Evolutionary conservation across 2,797 vertebrate genomes (phyloP), one percentile per base, ranked within the genome.

Genomic region (Percopsis omiscomaycus): DNA sequence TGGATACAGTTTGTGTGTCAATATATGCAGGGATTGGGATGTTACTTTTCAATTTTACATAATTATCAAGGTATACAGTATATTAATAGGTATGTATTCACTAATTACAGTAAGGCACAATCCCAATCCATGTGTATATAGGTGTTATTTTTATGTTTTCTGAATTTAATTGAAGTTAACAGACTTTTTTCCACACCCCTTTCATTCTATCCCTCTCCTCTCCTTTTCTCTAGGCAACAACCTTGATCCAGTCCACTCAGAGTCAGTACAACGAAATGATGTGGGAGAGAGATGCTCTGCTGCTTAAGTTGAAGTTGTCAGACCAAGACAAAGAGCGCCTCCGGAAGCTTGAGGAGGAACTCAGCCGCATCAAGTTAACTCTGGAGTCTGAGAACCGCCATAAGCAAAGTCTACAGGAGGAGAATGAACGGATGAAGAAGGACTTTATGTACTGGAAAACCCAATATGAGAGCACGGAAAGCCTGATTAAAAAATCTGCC

Each of bases 381-480:
- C 80, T 96, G 2, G 95, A 98, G 45, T 87, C 94, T 0, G 96
- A 98, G 68, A 64, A 86, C 45, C 88, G 90, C 53, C 81, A 90
- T 74, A 98, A 95, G 77, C 91, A 94, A 47, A 91, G 89, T 15
- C 75, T 97, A 3, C 92, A 95, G 82, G 93, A 94, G 13, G 97
- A 99, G 81, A 95, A 93, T 2, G 94, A 96, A 4, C 93, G 92
- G 77, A 86, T 94, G 67, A 91, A 93, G 79, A 95, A 89, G 28
- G 96, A 99, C 66, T 89, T 95, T 55, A 91, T 83, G 78, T 92
- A 95, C 64, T 98, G 95, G 95, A 98, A 95, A 80, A 93, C 89
- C 16, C 94, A 96, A 42, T 92, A 83, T 59, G 94, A 95, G 0
- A 90, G 88, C 71, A 96, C 96, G 58, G 94, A 97, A 48, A 90